A percentile compares a stretch with the other conserved stretches of the same genome.
phyloP scores from a whole-genome alignment of 2,888 invertebrate genomes.

The Craniophora ligustri region DNA sequence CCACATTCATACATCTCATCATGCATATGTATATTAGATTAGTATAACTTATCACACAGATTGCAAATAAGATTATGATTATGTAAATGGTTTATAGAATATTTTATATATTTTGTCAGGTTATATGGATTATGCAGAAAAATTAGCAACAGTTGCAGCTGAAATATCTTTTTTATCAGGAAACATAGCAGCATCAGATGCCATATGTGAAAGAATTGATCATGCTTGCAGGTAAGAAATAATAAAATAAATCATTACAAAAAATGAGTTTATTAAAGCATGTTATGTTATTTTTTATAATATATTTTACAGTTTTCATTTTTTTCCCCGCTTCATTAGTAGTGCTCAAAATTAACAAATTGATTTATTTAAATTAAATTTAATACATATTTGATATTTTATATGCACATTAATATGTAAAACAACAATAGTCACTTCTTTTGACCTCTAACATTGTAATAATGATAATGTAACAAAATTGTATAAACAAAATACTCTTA shows the following conservation, averaged over 20 bases:
- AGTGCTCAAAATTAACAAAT: slow-evolving; percentile 60
- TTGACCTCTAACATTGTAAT: slow-evolving; percentile 76
- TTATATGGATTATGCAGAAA: slow-evolving; percentile 89
- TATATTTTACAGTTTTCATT: slow-evolving; percentile 52
- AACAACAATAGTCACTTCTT: slow-evolving; percentile 74
- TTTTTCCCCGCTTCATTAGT: slow-evolving; percentile 37
- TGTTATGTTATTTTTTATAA: slow-evolving; percentile 62
- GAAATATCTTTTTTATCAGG: slow-evolving; percentile 87
- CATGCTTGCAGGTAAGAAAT: slow-evolving; percentile 79
- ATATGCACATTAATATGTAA: slow-evolving; percentile 58
- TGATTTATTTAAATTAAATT: slow-evolving; percentile 51
- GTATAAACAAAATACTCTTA: slow-evolving; percentile 65
- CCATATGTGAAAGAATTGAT: slow-evolving; percentile 86
- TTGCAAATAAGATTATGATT: too few relatives aligned
- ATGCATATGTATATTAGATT: too few relatives aligned
- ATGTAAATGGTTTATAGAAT: background rate
- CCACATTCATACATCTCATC: too few relatives aligned
- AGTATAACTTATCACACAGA: too few relatives aligned
- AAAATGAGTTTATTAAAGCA: slow-evolving; percentile 70
- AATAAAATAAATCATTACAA: slow-evolving; percentile 53
- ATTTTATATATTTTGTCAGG: slow-evolving; percentile 58
- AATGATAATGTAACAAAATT: slow-evolving; percentile 66
- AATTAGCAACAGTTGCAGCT: slow-evolving; percentile 85
- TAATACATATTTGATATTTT: slow-evolving; percentile 51
- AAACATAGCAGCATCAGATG: slow-evolving; percentile 85